These are phyloP conservation scores for Mustelus asterias DNA, from an alignment of 2,113 vertebrate genomes.

Conservation along the genomic window DNA sequence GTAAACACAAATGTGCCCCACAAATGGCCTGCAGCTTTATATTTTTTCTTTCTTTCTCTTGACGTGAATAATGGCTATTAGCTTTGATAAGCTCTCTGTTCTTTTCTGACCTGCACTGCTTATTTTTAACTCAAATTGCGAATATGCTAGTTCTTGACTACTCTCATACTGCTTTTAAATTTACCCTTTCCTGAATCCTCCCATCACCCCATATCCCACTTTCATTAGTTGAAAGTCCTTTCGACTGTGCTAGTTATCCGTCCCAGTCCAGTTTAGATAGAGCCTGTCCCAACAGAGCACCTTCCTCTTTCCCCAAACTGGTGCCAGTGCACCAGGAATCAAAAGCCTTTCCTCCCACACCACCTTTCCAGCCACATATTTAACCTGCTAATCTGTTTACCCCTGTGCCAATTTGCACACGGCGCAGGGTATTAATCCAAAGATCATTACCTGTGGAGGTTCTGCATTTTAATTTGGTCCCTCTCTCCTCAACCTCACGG, in stretches of 20 bases:
- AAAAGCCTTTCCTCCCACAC: neutral
- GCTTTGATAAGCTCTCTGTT: neutral
- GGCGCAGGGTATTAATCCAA: too few relatives aligned
- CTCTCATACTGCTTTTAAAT: neutral
- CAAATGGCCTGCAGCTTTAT: too few relatives aligned
- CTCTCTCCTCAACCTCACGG: neutral
- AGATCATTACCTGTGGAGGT: neutral
- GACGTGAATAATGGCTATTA: neutral
- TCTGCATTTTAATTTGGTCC: neutral
- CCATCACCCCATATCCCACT: neutral
- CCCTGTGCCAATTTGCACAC: neutral
- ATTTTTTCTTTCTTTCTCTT: too few relatives aligned
- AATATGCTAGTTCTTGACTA: neutral
- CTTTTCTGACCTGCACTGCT: neutral
- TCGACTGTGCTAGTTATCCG: too few relatives aligned
- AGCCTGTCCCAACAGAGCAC: neutral
- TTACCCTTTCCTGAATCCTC: neutral
- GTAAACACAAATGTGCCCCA: too few relatives aligned
- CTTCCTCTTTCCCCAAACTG: neutral
- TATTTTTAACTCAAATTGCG: neutral
- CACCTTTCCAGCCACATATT: neutral
- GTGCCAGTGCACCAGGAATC: neutral
- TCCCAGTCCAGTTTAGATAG: neutral
- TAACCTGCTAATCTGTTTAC: neutral
- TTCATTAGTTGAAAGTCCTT: neutral